A percentile compares a stretch with the other conserved stretches of the same genome.
Evolutionary conservation across 1,140 invertebrate genomes (phyloP).

Genomic region (Cyclargus thomasi): DNA sequence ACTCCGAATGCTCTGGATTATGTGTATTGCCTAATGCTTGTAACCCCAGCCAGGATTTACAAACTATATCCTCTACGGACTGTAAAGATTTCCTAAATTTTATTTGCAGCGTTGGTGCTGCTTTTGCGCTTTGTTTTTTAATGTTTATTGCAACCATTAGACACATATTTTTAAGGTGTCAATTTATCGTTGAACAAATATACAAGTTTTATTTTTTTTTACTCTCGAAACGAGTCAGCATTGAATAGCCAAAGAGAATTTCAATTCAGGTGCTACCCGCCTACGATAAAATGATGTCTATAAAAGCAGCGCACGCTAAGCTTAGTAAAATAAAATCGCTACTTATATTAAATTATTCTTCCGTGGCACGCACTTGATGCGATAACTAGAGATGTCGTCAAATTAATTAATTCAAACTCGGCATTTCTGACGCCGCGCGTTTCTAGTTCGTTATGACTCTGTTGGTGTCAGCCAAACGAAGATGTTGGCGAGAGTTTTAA

Average conservation of each 20-base stretch:
- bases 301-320: background rate
- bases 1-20: slow-evolving; percentile 16
- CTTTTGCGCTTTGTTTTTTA: no score
- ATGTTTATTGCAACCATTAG: no score
- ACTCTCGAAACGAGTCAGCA: no score
- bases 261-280: no score
- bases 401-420: slow-evolving; percentile 39
- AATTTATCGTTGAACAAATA: no score
- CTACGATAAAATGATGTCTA: background rate
- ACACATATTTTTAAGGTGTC: no score
- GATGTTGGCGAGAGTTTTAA: background rate
- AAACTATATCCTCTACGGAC: background rate
- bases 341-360: slow-evolving; percentile 2
- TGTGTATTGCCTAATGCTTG: slow-evolving; percentile 14
- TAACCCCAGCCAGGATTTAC: background rate
- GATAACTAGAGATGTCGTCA: slow-evolving; percentile 23
- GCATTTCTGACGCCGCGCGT: slow-evolving; percentile 30
- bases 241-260: no score
- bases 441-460: slow-evolving; percentile 24
- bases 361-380: slow-evolving; percentile 15
- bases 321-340: background rate
- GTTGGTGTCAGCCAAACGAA: slow-evolving; percentile 17
- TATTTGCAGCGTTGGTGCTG: background rate
- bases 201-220: no score
- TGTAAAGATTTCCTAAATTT: background rate